These are phyloP conservation scores for Halcyon badia DNA, from an alignment of 2,797 vertebrate species.

Conservation along the genomic window DNA sequence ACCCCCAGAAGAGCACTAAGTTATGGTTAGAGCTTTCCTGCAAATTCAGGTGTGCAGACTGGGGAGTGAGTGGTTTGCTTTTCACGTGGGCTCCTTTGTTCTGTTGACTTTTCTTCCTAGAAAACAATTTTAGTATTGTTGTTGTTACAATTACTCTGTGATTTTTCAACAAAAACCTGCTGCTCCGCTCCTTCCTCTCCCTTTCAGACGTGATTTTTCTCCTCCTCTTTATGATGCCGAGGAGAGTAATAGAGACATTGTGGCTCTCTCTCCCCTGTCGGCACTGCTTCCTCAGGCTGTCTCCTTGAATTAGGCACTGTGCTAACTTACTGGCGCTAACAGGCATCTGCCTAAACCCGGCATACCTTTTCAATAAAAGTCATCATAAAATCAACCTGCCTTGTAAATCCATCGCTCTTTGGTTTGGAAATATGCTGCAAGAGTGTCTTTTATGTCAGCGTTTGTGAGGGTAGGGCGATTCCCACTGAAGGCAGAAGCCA, in stretches of 20 bases:
- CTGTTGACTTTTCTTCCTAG: slow-evolving; percentile 71
- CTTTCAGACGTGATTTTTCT: slow-evolving; percentile 76
- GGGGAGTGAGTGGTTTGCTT: neutral
- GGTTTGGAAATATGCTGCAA: slow-evolving; percentile 82
- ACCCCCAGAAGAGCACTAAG: neutral
- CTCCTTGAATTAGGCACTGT: slow-evolving; percentile 88
- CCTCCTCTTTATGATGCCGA: slow-evolving; percentile 82
- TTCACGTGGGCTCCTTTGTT: slow-evolving; percentile 59
- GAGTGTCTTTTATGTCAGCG: slow-evolving; percentile 79
- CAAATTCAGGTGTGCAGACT: neutral
- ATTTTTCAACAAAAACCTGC: neutral
- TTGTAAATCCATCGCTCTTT: slow-evolving; percentile 85
- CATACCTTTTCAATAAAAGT: slow-evolving; percentile 85
- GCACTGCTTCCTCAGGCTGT: slow-evolving; percentile 85
- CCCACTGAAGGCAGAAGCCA: slow-evolving; percentile 67
- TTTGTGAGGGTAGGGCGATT: slow-evolving; percentile 73
- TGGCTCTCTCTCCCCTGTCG: slow-evolving; percentile 82
- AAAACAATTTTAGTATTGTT: slow-evolving; percentile 48
- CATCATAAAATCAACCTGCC: slow-evolving; percentile 86
- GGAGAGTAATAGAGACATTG: slow-evolving; percentile 89
- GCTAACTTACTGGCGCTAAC: slow-evolving; percentile 84
- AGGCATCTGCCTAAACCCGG: slow-evolving; percentile 84
- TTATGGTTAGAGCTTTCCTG: neutral
- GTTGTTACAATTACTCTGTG: slow-evolving; percentile 1
- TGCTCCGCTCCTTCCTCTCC: slow-evolving; percentile 17